Evolutionary conservation across 2,797 vertebrate genomes (phyloP), one percentile per base, ranked within the genome.

Genomic region (Fistularia commersonii): DNA sequence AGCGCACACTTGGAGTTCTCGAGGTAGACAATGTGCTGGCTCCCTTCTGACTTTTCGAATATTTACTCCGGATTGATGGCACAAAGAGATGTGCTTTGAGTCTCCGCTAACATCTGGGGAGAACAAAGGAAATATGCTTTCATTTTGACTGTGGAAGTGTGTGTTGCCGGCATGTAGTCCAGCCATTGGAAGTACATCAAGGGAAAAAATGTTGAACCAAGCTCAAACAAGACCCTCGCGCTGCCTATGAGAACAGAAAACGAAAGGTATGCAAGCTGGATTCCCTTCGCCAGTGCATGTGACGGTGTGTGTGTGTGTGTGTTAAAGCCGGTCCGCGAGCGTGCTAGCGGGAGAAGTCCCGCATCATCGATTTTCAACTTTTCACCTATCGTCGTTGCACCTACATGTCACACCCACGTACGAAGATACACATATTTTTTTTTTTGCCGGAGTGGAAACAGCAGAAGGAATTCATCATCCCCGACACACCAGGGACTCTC

Each of bases 41-140:
- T 31, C 58, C 38, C 31, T 38, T 53, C 43, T 54, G n/a, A 37
- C 35, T 41, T 34, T 45, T 39, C 43, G 45, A 55, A 53, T 52
- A 65, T 74, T 61, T 65, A 57, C 41, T 33, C 32, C 60, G 46
- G 66, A 64, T 66, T 65, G 64, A 69, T 47, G 48, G 48, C 62
- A 65, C 31, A 31, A 53, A 41, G 52, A 58, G 52, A 48, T 45
- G 55, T 55, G 43, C 41, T 57, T 66, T 69, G 50, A 53, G 33
- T 69, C n/a, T n/a, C n/a, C n/a, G n/a, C 48, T 53, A 71, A 74
- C 61, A 80, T 77, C 78, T 85, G 53, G 55, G 54, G 49, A 64
- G 69, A 74, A 76, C 54, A 76, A 79, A 80, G 74, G 71, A 79
- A 82, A 73, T 70, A 67, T 75, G 70, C 43, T 66, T 62, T 57